These are phyloP conservation scores for Acleris emargana DNA, from an alignment of 2,888 invertebrate genomes.

Conservation along the genomic window DNA sequence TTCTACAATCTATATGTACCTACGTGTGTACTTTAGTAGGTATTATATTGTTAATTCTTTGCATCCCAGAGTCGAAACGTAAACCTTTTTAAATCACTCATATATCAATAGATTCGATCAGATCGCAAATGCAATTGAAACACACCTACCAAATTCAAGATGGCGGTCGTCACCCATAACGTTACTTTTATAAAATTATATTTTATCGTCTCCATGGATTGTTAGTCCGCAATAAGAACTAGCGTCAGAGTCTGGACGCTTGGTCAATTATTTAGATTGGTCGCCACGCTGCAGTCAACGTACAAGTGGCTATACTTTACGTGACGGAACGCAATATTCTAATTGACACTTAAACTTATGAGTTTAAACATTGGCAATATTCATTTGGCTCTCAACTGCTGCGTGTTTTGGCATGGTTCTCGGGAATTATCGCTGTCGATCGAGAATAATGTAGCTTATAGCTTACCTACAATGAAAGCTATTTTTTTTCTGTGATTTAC, in stretches of 20 bases:
- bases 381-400: neutral
- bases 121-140: too few relatives aligned
- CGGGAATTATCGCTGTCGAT: neutral
- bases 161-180: too few relatives aligned
- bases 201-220: constrained; percentile 53
- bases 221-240: constrained; percentile 57
- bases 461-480: too few relatives aligned
- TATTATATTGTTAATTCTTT: too few relatives aligned
- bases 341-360: constrained; percentile 31
- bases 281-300: constrained; percentile 61
- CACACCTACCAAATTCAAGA: too few relatives aligned
- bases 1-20: too few relatives aligned
- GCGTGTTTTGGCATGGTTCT: neutral
- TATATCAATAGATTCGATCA: too few relatives aligned
- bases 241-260: constrained; percentile 62
- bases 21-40: too few relatives aligned
- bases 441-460: too few relatives aligned
- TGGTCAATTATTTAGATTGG: constrained; percentile 84
- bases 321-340: constrained; percentile 55
- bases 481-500: too few relatives aligned
- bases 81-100: too few relatives aligned
- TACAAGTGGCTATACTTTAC: constrained; percentile 40
- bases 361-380: constrained; percentile 16
- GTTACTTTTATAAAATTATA: neutral
- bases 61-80: too few relatives aligned